Percentiles rank a stretch among this genome's conserved stretches.
Conservation (phyloP, 2,797 vertebrate genomes). For the Centropyge bicolor region DNA sequence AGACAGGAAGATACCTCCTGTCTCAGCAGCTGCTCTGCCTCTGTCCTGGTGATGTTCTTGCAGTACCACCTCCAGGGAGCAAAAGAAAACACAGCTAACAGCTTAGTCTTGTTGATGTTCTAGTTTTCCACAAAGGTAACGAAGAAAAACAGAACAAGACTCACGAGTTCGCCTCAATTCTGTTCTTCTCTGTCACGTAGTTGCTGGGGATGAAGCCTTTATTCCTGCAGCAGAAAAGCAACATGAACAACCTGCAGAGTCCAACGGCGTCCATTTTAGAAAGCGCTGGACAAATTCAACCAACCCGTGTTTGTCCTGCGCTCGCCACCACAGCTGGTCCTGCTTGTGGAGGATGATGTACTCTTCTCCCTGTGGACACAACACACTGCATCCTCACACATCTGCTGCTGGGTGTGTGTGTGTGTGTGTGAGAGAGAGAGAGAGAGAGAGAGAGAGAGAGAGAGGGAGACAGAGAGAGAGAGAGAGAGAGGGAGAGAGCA, state of each 20-base stretch:
- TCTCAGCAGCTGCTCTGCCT: constrained; percentile 89
- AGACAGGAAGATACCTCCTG: constrained; percentile 87
- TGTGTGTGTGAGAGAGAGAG: neutral
- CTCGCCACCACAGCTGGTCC: constrained; percentile 92
- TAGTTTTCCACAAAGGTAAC: too few relatives aligned
- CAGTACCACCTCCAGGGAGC: constrained; percentile 88
- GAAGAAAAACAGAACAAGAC: too few relatives aligned
- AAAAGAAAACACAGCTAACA: too few relatives aligned
- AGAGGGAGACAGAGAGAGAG: too few relatives aligned
- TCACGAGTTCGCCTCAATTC: constrained; percentile 90
- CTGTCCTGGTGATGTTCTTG: constrained; percentile 89
- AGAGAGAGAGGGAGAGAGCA: too few relatives aligned
- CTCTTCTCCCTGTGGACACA: constrained; percentile 83
- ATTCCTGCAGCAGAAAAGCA: constrained; percentile 74
- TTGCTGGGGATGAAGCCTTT: constrained; percentile 93
- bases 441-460: too few relatives aligned
- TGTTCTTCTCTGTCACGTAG: constrained; percentile 89
- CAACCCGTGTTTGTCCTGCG: constrained; percentile 88
- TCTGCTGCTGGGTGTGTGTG: neutral
- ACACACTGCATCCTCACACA: neutral
- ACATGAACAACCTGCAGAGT: neutral
- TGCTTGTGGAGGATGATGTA: constrained; percentile 89
- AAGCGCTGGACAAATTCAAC: too few relatives aligned
- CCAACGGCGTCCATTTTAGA: neutral
- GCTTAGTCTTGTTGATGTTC: too few relatives aligned